Base-by-base conservation (phyloP, 2,113 vertebrate species). In the Microtus pennsylvanicus region DNA sequence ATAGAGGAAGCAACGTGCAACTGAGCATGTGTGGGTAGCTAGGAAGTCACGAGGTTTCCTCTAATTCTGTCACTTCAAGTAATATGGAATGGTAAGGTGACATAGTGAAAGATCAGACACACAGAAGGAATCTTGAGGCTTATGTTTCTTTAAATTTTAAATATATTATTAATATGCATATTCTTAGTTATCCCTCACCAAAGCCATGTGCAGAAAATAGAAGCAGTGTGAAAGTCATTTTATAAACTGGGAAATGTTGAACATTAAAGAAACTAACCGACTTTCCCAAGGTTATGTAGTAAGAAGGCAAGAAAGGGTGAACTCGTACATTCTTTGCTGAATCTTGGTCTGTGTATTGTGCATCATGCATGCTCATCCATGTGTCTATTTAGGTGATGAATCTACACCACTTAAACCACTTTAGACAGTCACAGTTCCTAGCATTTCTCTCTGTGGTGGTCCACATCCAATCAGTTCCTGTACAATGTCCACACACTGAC, bases 221-320 rank as follows among this genome's bases (percentile, higher is more conserved):
- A 13, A 47, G 5, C 38, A 11, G 3, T 90, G 0, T 70, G 50
- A 90, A 61, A 74, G 58, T 55, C 35, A 89, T 70, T 96, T 95
- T 74, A 42, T 35, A 50, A 58, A 12, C 30, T 11, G n/a, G 3
- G 50, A 93, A 95, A 85, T 80, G 22, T 26, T 67, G 19, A 93
- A 4, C 22, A 76, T 67, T 63, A 86, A 10, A n/a, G 33, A 89
- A 90, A 14, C 75, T 83, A 94, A 72, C 24, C 81, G 50, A 86
- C 65, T 92, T 93, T 87, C 21, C 94, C 92, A 92, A 95, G 10
- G 47, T 87, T 11, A 72, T 76, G 6, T 63, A 38, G 26, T 69
- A 85, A 61, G 42, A 87, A 70, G 38, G 7, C 13, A 80, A 63
- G 45, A 91, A 86, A 67, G 8, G 52, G 83, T 16, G 1, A 89